Evolutionary conservation across 2,113 vertebrate species (phyloP).

Genomic region (Cyanoramphus novaezelandiae): DNA sequence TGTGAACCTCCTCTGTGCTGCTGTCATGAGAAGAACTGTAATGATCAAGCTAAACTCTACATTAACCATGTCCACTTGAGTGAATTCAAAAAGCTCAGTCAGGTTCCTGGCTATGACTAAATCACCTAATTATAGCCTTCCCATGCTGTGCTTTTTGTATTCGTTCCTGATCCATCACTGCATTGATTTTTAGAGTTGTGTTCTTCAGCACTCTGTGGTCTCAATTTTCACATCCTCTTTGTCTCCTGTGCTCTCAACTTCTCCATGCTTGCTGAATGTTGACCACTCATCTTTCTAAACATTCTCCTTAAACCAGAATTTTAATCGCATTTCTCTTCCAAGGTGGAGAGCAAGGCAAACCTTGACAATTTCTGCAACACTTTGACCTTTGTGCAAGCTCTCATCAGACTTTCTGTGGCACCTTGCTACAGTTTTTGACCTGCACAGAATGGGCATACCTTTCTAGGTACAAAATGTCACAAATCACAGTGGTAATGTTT

Average conservation of each 20-base stretch:
- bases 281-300: background rate
- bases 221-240: conserved; percentile 46
- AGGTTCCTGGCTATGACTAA: conserved; percentile 61
- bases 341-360: background rate
- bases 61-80: conserved; percentile 56
- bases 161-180: conserved; percentile 39
- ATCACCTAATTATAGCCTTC: conserved; percentile 63
- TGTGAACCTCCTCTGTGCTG: background rate
- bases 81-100: conserved; percentile 57
- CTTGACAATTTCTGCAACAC: background rate
- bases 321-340: background rate
- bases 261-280: background rate
- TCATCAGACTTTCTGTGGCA: background rate
- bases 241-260: background rate
- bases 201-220: conserved; percentile 11
- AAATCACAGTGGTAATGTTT: background rate
- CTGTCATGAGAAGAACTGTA: background rate
- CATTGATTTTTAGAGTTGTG: conserved; percentile 58
- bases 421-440: background rate
- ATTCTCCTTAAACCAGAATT: background rate
- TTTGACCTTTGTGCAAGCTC: background rate
- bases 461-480: background rate
- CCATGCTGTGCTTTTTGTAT: conserved; percentile 51
- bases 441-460: background rate
- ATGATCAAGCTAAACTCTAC: background rate